These are phyloP conservation scores for Pachymerium ferrugineum DNA, from an alignment of 2,888 invertebrate genomes.

Conservation along the genomic window DNA sequence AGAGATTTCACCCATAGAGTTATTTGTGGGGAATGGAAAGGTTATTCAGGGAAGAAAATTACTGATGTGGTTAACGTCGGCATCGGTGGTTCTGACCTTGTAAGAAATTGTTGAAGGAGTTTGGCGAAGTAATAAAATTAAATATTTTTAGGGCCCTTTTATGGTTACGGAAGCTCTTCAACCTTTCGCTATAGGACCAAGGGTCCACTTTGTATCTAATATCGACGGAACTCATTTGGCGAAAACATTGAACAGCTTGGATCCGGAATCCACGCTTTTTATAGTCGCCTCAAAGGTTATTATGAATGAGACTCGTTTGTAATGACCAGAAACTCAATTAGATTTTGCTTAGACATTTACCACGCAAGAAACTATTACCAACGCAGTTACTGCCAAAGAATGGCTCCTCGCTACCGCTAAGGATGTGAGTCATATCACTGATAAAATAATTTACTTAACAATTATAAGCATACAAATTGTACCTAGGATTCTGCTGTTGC, in stretches of 20 bases:
- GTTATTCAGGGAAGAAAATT: conserved; percentile 86
- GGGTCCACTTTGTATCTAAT: conserved; percentile 94
- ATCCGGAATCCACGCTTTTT: conserved; percentile 91
- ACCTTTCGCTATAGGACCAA: conserved; percentile 78
- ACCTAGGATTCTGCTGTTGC: conserved; percentile 63
- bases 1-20: conserved; percentile 81
- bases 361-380: conserved; percentile 96
- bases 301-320: too few relatives aligned
- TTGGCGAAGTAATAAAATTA: background rate
- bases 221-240: conserved; percentile 98
- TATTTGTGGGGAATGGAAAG: conserved; percentile 57
- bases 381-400: conserved; percentile 92
- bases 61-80: conserved; percentile 98
- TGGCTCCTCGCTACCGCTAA: conserved; percentile 87
- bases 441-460: too few relatives aligned
- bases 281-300: conserved; percentile 89
- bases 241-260: conserved; percentile 80
- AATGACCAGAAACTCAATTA: background rate
- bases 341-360: conserved; percentile 70
- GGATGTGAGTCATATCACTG: conserved; percentile 60
- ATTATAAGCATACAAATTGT: too few relatives aligned
- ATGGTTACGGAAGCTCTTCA: conserved; percentile 99
- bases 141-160: conserved; percentile 67
- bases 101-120: conserved; percentile 45
- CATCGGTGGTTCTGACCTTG: conserved; percentile 96